These are phyloP conservation scores for Merops nubicus DNA, from an alignment of 2,113 vertebrate genomes.

Conservation along the genomic window DNA sequence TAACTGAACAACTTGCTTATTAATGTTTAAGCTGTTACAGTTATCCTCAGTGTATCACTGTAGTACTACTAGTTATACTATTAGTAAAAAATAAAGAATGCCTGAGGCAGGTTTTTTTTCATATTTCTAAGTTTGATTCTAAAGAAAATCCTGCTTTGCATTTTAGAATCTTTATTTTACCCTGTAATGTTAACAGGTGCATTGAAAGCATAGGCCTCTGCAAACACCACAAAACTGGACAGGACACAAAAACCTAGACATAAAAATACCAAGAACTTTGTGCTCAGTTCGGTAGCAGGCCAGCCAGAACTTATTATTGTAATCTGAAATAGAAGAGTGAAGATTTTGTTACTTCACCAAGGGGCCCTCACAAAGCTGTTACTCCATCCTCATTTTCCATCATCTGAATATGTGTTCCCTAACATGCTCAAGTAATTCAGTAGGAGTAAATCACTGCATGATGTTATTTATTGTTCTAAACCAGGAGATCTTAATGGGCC, in stretches of 20 bases:
- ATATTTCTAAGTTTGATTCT: not conserved
- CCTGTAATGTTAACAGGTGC: not conserved
- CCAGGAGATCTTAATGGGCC: not conserved
- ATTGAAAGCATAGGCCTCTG: not conserved
- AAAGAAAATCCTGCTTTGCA: not conserved
- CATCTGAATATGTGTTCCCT: not conserved
- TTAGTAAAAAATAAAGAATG: not conserved
- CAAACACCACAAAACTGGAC: not conserved
- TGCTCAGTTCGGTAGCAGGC: not conserved
- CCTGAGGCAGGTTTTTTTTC: not conserved
- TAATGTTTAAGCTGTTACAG: not conserved
- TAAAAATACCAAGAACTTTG: not conserved
- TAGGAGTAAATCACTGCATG: not conserved
- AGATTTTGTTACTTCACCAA: not conserved
- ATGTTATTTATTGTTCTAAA: not conserved
- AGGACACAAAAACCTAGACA: not conserved
- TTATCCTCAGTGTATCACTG: not conserved
- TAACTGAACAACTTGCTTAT: not conserved
- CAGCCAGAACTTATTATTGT: not conserved
- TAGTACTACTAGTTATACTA: not conserved
- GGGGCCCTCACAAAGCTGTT: not conserved
- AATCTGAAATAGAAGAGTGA: not conserved
- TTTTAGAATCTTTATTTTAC: not conserved
- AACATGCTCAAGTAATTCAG: not conserved
- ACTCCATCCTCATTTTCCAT: not conserved